phyloP scores from a whole-genome alignment of 2,797 vertebrate species.

The Protonibea diacanthus region DNA sequence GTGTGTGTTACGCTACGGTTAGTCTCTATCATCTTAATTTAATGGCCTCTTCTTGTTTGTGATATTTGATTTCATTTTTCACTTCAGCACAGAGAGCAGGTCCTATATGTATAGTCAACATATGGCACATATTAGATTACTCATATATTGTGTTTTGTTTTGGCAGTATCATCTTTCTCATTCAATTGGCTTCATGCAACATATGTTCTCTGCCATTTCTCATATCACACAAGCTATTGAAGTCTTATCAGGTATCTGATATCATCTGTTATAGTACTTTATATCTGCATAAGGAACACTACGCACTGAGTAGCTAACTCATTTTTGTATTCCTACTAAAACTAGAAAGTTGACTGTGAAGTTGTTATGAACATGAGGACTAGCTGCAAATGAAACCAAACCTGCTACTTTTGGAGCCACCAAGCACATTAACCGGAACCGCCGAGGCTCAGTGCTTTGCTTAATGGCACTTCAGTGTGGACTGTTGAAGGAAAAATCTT shows the following conservation, averaged over 20 bases:
- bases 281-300: conserved; percentile 46
- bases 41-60: conserved; percentile 77
- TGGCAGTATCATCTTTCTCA: conserved; percentile 75
- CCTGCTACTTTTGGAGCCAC: not conserved
- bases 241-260: conserved; percentile 66
- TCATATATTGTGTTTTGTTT: conserved; percentile 85
- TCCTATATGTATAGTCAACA: conserved; percentile 81
- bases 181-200: conserved; percentile 74
- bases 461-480: conserved; percentile 9
- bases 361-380: not conserved
- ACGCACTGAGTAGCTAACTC: conserved; percentile 15
- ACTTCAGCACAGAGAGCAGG: conserved; percentile 67
- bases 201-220: conserved; percentile 79
- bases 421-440: not conserved
- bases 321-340: not conserved
- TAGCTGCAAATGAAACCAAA: not conserved
- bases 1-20: conserved; percentile 69
- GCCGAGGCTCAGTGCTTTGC: not conserved
- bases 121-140: conserved; percentile 87
- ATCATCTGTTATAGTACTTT: conserved; percentile 49
- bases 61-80: conserved; percentile 85
- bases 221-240: conserved; percentile 75
- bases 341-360: not conserved
- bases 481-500: not conserved
- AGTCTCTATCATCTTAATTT: conserved; percentile 76